Evolutionary conservation across 1,140 invertebrate genomes (phyloP), one percentile per base, ranked within the genome.

Genomic region (Cotesia vestalis): DNA sequence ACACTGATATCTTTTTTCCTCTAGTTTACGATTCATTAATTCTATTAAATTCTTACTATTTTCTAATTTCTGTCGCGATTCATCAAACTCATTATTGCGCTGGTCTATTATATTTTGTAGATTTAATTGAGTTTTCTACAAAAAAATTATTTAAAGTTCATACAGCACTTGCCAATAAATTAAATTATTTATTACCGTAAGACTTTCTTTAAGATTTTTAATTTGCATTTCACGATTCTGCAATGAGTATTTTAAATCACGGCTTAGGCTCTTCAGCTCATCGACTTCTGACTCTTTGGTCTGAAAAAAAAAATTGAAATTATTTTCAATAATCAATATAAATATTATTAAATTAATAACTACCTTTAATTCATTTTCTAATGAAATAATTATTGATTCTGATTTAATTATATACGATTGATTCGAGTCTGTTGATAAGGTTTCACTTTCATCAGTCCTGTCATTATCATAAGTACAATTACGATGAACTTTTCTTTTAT

Each of bases 351-450:
- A 46, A 9, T 40, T 8, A 40, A 8, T 52, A 53, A 20, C 12
- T 51, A 81, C 81, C 5, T 68, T 69, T 14, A 83, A 55, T 57
- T 81, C 76, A 73, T 81, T 77, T 40, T 81, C 75, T n/a, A 83
- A 60, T 38, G 75, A 77, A 34, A 81, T 80, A n/a, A 82, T 81
- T 66, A 79, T 76, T 5, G 80, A 78, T 53, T 83, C 80, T n/a
- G 80, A 80, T 53, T 78, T 72, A 53, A 82, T 82, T 40, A 82
- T 81, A 14, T 75, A 75, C 1, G 51, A 51, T 12, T 75, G 64
- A 9, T 70, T 66, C 61, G 74, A 66, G n/a, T 76, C 75, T 20
- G 46, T 78, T 4, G 66, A 57, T 53, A 61, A 9, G 14, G 66
- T 60, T 17, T 63, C 61, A 36, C 1, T 36, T 59, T 46, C 35